Percentiles rank a stretch among this genome's conserved stretches.
phyloP scores from a whole-genome alignment of 2,888 invertebrate genomes.

The Xestia xanthographa region DNA sequence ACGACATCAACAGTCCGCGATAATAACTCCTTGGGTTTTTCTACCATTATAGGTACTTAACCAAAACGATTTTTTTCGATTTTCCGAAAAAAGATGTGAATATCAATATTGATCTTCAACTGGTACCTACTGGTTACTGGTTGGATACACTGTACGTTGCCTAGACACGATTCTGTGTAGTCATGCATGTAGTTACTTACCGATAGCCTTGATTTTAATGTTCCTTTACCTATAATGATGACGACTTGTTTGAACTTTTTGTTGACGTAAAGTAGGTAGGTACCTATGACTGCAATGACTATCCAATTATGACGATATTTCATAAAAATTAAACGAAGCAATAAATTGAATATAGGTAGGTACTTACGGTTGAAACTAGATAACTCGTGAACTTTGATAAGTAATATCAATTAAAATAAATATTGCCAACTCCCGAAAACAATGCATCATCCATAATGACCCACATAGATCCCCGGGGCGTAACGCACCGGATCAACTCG shows the following conservation, averaged over 20 bases:
- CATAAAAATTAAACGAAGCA: neutral
- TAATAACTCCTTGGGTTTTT: neutral
- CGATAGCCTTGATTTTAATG: constrained; percentile 13
- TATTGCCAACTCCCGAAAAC: neutral
- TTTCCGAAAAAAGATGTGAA: neutral
- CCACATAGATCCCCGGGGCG: neutral
- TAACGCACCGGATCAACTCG: no score
- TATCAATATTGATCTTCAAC: neutral
- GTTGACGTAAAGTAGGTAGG: neutral
- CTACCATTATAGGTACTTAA: neutral
- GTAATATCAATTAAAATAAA: neutral
- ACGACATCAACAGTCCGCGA: neutral
- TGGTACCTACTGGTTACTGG: no score
- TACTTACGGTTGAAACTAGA: neutral
- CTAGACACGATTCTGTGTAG: neutral
- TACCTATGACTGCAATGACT: neutral
- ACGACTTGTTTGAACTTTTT: constrained; percentile 2
- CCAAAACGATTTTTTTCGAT: neutral
- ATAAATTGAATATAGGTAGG: neutral
- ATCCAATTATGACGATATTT: neutral
- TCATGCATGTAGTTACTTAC: neutral
- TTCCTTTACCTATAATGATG: constrained; percentile 19
- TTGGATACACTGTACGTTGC: neutral
- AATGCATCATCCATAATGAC: neutral
- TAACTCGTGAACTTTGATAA: neutral